Base-by-base conservation (phyloP, 2,888 invertebrate genomes). In the Orthonevra nobilis region DNA sequence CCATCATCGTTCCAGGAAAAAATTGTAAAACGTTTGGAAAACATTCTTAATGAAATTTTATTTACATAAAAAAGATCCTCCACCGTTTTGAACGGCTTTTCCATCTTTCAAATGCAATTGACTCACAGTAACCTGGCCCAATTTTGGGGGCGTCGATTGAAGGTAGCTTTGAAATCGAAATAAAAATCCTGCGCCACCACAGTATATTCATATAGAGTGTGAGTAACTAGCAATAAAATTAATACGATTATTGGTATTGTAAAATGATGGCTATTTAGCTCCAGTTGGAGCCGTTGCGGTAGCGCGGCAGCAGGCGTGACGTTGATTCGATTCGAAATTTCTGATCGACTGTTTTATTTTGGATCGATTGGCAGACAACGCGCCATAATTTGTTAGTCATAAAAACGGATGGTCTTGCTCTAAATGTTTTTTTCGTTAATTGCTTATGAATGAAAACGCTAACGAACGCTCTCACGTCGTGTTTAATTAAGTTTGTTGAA, bases 381-480 rank as follows among this genome's bases (percentile, higher is more conserved):
- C 14, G 26, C 12, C 46, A 15, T 60, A 54, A 64, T 10, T 54
- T 42, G 54, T 64, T 26, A 36, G 12, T 52, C 54, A 64, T 64
- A 54, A 34, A n/a, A 26, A 42, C 64, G 17, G 23, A 30, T 14
- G 60, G 15, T 58, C 40, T 28, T 48, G 9, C 28, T 56, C 40
- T 40, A 48, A 61, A 61, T 61, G 54, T 19, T 46, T 69, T 50
- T 48, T 69, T 50, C 50, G 17, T 42, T 54, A 69, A 48, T 61
- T 40, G 46, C 32, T 48, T 61, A 74, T 68, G 60, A 74, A 74
- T 74, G 68, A 15, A 32, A 42, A 32, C 52, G 68, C 60, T 54
- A 60, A 46, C 17, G 23, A 54, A 69, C 54, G 40, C 61, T 61
- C 26, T 75, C 54, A 68, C 10, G 17, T 54, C 7, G 19, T 36